Evolutionary conservation across 1,140 invertebrate species (phyloP).

Genomic region (Oncopeltus fasciatus): DNA sequence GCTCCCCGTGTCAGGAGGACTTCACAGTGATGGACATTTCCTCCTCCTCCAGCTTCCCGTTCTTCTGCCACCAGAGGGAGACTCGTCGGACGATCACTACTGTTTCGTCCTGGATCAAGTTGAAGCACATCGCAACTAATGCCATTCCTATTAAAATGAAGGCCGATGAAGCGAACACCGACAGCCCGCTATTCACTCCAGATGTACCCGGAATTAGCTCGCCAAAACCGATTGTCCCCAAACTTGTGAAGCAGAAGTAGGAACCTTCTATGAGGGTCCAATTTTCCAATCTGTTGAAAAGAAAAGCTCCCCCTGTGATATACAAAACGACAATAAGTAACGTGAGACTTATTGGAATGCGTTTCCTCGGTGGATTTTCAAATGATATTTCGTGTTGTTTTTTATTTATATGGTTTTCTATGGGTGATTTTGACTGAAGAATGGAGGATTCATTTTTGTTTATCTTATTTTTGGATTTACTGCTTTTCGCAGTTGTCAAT

Average conservation of each 20-base stretch:
- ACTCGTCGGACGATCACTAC: slow-evolving; percentile 43
- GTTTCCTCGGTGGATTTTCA: slow-evolving; percentile 21
- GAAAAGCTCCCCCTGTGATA: slow-evolving; percentile 74
- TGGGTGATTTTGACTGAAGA: slow-evolving; percentile 12
- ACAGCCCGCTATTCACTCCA: slow-evolving; percentile 44
- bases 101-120: slow-evolving; percentile 86
- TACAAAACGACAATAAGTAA: slow-evolving; percentile 78
- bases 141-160: slow-evolving; percentile 91
- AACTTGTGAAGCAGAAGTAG: slow-evolving; percentile 88
- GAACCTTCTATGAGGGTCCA: slow-evolving; percentile 84
- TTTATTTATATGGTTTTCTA: slow-evolving; percentile 23
- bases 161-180: slow-evolving; percentile 60
- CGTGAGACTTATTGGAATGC: slow-evolving; percentile 76
- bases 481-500: slow-evolving; percentile 15
- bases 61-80: slow-evolving; percentile 22
- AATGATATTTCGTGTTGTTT: slow-evolving; percentile 15
- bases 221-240: slow-evolving; percentile 80
- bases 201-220: slow-evolving; percentile 51
- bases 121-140: slow-evolving; percentile 91
- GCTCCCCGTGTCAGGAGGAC: slow-evolving; percentile 25
- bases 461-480: slow-evolving; percentile 9
- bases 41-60: slow-evolving; percentile 27
- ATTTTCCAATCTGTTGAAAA: slow-evolving; percentile 78
- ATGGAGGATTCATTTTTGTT: slow-evolving; percentile 12
- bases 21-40: slow-evolving; percentile 26